Evolutionary conservation across 2,113 vertebrate genomes (phyloP).

Genomic region (Psephotus haematonotus): DNA sequence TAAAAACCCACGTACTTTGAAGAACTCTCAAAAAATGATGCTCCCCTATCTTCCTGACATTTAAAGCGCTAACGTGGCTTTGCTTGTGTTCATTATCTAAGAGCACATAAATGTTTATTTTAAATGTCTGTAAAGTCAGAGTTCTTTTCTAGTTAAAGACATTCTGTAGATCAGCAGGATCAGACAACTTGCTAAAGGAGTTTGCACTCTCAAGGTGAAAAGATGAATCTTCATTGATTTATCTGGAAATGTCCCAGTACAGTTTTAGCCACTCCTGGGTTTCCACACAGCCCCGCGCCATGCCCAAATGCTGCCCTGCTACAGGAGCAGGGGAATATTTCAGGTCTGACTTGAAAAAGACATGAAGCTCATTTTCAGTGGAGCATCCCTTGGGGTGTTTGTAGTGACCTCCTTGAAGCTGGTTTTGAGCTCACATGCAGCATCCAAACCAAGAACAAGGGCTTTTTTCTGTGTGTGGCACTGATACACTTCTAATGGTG

Average conservation of each 20-base stretch:
- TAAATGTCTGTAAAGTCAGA: neutral
- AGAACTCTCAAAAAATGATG: neutral
- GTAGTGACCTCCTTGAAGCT: neutral
- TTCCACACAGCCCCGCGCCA: neutral
- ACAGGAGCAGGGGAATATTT: rapidly evolving
- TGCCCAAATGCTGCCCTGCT: neutral
- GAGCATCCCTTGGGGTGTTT: neutral
- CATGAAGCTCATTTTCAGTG: neutral
- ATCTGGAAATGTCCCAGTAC: neutral
- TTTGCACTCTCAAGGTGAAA: neutral
- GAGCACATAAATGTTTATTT: neutral
- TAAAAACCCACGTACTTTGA: neutral
- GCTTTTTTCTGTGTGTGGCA: neutral
- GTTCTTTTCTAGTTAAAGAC: neutral
- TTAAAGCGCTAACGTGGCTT: neutral
- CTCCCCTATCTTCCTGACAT: neutral
- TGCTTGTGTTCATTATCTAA: neutral
- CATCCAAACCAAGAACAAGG: neutral
- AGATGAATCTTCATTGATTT: neutral
- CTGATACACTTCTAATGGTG: neutral
- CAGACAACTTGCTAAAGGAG: neutral
- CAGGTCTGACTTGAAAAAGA: neutral
- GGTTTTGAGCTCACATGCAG: neutral
- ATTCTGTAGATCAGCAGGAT: neutral
- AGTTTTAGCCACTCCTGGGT: neutral